These are phyloP conservation scores for human (Homo sapiens) DNA, from an alignment of 2,113 vertebrate species.

Conservation along the genomic window GRCh38 chr20:59242501-59243000, in stretches of 20 bases:
- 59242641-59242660: not conserved
- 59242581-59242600: constrained; percentile 33
- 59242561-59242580: not conserved
- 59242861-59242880: not conserved
- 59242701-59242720: not conserved
- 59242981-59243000: not conserved
- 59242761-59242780: not conserved
- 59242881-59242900: not conserved
- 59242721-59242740: not conserved
- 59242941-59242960: not conserved
- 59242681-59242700: not conserved
- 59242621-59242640: not conserved
- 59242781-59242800: not conserved
- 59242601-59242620: not conserved
- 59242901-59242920: not conserved
- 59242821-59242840: not conserved
- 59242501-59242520: not conserved
- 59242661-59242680: not conserved
- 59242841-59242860: not conserved
- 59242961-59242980: not conserved
- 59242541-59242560: not conserved
- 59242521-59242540: not conserved
- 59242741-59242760: not conserved
- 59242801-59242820: not conserved
- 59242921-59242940: not conserved